phyloP scores from a whole-genome alignment of 2,888 invertebrate genomes.

The Brachypterus glaber region DNA sequence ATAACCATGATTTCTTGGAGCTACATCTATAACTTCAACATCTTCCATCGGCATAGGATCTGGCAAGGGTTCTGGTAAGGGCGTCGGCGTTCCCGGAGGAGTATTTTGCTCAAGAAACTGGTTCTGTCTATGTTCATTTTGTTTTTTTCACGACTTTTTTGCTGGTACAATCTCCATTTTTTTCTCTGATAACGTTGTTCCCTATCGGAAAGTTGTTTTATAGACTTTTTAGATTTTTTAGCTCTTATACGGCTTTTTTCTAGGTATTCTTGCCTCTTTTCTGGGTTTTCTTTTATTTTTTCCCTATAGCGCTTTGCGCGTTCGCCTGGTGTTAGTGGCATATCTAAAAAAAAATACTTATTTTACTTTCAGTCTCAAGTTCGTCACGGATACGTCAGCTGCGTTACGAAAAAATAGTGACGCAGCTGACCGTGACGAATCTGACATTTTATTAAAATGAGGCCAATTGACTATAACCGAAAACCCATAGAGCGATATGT shows the following conservation, averaged over 20 bases:
- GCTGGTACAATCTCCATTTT: not conserved
- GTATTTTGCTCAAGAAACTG: not conserved
- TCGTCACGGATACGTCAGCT: not conserved
- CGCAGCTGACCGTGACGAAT: slow-evolving; percentile 1
- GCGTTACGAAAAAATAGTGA: slow-evolving; percentile 2
- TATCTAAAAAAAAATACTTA: not conserved
- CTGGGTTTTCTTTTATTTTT: not conserved
- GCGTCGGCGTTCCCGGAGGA: not conserved
- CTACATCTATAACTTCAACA: not conserved
- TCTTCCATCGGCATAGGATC: not conserved
- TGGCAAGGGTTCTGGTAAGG: not conserved
- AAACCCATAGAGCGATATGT: too few species aligned
- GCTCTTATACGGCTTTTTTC: not conserved
- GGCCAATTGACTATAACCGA: too few species aligned
- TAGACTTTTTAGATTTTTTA: not conserved
- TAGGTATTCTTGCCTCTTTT: not conserved
- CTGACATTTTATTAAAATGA: not conserved
- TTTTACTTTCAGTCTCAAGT: not conserved
- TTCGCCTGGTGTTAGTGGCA: not conserved
- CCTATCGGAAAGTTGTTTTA: not conserved
- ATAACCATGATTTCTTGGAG: not conserved
- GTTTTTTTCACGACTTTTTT: not conserved
- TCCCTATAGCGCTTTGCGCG: slow-evolving; percentile 1
- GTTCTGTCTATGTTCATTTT: not conserved
- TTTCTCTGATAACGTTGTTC: not conserved